A percentile compares a stretch with the other conserved stretches of the same genome.
These are phyloP conservation scores for Tuberolachnus salignus DNA, from an alignment of 2,888 invertebrate species.

Conservation along the genomic window DNA sequence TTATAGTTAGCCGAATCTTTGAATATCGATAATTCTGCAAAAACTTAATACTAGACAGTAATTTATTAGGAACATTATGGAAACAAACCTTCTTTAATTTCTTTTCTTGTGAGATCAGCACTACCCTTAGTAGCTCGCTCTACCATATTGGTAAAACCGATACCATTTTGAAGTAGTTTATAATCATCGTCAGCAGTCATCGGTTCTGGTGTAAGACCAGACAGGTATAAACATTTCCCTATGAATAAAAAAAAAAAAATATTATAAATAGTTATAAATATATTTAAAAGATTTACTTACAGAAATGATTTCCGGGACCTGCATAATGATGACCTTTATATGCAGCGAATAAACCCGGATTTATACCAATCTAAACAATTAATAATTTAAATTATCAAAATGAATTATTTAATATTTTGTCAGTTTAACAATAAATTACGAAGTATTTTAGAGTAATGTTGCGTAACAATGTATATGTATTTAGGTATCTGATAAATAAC, in stretches of 20 bases:
- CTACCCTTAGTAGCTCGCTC: constrained; percentile 93
- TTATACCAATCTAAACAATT: constrained; percentile 88
- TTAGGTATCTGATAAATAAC: too few species aligned
- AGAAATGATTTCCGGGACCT: constrained; percentile 98
- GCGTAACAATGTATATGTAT: too few species aligned
- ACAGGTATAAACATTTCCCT: constrained; percentile 94
- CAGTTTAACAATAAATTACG: too few species aligned
- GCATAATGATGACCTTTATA: constrained; percentile 99
- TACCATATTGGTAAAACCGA: constrained; percentile 98
- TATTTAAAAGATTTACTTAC: constrained; percentile 66
- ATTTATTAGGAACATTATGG: neutral
- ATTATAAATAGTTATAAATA: constrained; percentile 4
- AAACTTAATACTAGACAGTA: neutral
- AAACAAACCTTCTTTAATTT: constrained; percentile 82
- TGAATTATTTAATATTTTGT: too few species aligned
- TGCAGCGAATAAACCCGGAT: constrained; percentile 95
- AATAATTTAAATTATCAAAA: neutral
- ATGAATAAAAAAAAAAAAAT: constrained; percentile 54
- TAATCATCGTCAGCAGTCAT: constrained; percentile 96
- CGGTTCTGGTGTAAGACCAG: constrained; percentile 91
- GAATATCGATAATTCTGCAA: neutral
- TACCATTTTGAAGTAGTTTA: constrained; percentile 89
- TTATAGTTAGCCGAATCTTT: too few species aligned
- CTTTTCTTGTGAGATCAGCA: constrained; percentile 90
- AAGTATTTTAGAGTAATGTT: too few species aligned